Evolutionary conservation across 30 jellyfish, hydroid and myxozoan genomes (phyloP).

Genomic region (Turritopsis rubra): DNA sequence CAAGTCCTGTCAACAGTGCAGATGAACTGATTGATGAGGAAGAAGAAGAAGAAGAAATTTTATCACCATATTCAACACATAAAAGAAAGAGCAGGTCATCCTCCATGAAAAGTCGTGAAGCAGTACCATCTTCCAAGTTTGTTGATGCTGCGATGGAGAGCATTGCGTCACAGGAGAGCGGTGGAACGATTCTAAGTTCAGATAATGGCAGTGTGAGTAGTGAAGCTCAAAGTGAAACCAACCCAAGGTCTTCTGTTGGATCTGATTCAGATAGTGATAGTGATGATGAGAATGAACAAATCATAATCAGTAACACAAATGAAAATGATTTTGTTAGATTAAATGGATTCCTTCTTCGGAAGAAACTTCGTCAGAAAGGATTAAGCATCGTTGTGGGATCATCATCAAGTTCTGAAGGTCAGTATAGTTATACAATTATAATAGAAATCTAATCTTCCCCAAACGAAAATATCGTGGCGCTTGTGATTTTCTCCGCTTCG

Average conservation of each 20-base stretch:
- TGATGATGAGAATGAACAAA: background rate
- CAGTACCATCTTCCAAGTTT: background rate
- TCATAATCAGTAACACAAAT: conserved; percentile 18
- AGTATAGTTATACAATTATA: too few species aligned
- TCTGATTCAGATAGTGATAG: background rate
- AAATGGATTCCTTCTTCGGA: conserved; percentile 54
- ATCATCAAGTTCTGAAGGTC: conserved; percentile 64
- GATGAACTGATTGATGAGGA: conserved; percentile 1
- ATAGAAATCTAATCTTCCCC: too few species aligned
- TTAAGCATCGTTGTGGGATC: conserved; percentile 75
- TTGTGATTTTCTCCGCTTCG: too few species aligned
- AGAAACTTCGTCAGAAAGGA: conserved; percentile 63
- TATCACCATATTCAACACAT: conserved; percentile 22
- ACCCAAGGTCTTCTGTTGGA: background rate
- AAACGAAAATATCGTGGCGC: too few species aligned
- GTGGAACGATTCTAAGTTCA: background rate
- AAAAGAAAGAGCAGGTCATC: background rate
- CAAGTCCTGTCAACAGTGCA: background rate
- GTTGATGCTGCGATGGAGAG: background rate
- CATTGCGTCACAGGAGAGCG: background rate
- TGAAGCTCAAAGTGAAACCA: background rate
- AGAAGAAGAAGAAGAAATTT: background rate
- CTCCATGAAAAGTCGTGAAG: background rate
- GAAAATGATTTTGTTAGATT: conserved; percentile 4
- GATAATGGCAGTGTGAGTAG: background rate